Evolutionary conservation across 2,888 invertebrate species (phyloP), one percentile per base, ranked within the genome.

Genomic region (Sarcophaga variegata): DNA sequence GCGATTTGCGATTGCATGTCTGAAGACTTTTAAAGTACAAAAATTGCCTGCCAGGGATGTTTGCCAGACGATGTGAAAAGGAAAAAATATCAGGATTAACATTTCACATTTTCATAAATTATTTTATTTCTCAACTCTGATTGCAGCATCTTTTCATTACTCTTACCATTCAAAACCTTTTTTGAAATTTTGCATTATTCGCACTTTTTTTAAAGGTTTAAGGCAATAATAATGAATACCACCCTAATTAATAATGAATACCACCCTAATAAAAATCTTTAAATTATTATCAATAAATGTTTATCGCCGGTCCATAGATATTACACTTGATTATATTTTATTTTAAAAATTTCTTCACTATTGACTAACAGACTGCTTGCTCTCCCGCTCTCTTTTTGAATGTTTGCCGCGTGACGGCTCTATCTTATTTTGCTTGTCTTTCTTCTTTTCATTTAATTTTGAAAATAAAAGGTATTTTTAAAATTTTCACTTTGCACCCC

Each of bases 401-500:
- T 54, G 54, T 17, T 37, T 14, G 54, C 54, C 17, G 54, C 17
- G 25, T 17, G 12, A 45, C 5, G 74, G 10, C 74, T 67, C 81
- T 81, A 67, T 5, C 45, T 54, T 1, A 59, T 27, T 54, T 66
- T 66, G 17, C n/a, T 63, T 70, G 54, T 22, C 27, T 83, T 83
- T 83, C 20, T 14, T 22, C 27, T 83, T 83, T 83, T 83, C 14
- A 27, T 17, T 17, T 14, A 5, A 14, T 63, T 71, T 62, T 11
- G 54, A 54, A 6, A 47, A 37, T 10, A 37, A 72, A 54, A n/a
- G 60, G 54, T 54, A 69, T 83, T 78, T 74, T 83, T 69, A 83
- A 72, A 66, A 22, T 62, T 22, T 71, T 54, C 66, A 49, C 47
- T 72, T 74, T 59, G 76, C 84, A 80, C 78, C 64, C 74, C 81